Base-by-base conservation (phyloP, 2,113 vertebrate genomes). In the Lepus americanus region DNA sequence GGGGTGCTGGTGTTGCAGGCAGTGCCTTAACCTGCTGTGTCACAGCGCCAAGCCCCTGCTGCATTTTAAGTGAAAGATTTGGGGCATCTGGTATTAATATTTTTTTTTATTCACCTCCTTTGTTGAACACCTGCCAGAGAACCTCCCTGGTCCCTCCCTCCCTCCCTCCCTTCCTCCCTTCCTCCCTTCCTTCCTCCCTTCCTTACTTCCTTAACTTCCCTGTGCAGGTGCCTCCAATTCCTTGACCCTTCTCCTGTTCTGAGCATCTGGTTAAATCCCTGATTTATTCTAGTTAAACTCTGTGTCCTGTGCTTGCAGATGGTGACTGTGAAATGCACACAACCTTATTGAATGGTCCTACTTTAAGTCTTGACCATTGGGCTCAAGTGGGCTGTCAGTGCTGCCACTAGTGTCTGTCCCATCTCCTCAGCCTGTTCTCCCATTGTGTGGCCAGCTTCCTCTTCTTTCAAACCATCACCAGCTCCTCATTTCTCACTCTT, bases 31-130 rank as follows among this genome's bases (percentile, higher is more conserved):
- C 55, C 12, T 59, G 55, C 55, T 59, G 19, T 19, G 55, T 59
- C 55, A 59, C 14, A 5, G 55, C 55, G 3, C 55, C 55, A 59
- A 59, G 17, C 55, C 55, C 55, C 55, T 59, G 14, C 55, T 59
- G 17, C 14, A 44, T 81, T 85, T 94, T 94, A 81, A 90, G 76
- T 81, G 49, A 92, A 83, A 90, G 19, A 70, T 33, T 83, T 87
- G 1, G 20, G 11, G 64, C 70, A 33, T 61, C 9, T 67, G n/a
- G 1, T 70, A 17, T 11, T 16, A 3, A 29, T 67, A 7, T 1
- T 4, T 59, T 12, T 73, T 86, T 61, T 64, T 4, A 69, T 80
- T 80, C 3, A 51, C 29, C 39, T 85, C 14, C 31, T 84, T 89
- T 72, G 39, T 85, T 82, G n/a, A 83, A 36, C 27, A 63, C 12